Percentiles rank a stretch among this genome's conserved stretches.
Evolutionary conservation across 2,797 vertebrate species (phyloP).

Genomic region (Sphenodon punctatus): DNA sequence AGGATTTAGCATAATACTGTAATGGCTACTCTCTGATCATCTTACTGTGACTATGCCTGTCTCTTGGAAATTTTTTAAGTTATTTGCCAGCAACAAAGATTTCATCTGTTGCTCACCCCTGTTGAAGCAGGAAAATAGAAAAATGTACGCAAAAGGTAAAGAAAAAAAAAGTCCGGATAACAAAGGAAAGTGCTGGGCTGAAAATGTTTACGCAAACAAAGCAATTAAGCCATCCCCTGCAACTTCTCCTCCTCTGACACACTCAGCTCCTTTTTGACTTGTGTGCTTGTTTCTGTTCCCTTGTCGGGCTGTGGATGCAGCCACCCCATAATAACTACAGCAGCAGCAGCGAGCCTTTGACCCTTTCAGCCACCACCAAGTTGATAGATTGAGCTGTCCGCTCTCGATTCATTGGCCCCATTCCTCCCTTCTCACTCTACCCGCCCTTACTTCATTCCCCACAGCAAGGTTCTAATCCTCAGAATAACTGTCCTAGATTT

Average conservation of each 20-base stretch:
- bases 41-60: neutral
- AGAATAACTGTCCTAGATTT: neutral
- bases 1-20: no score
- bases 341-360: no score
- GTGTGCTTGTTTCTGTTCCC: no score
- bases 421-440: neutral
- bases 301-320: no score
- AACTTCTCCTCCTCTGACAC: no score
- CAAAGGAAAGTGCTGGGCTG: neutral
- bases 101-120: neutral
- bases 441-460: slow-evolving; percentile 10
- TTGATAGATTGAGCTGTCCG: no score
- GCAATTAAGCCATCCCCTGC: no score
- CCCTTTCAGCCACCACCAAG: no score
- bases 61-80: neutral
- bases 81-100: no score
- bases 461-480: neutral
- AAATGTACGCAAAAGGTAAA: neutral
- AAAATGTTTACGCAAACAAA: slow-evolving; percentile 6
- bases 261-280: no score
- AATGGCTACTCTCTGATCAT: neutral
- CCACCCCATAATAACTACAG: no score
- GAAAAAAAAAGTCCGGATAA: neutral
- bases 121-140: neutral
- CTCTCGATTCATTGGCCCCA: neutral